A percentile compares a stretch with the other conserved stretches of the same genome.
Evolutionary conservation across 2,113 vertebrate genomes (phyloP).

Genomic region (Callipepla californica): DNA sequence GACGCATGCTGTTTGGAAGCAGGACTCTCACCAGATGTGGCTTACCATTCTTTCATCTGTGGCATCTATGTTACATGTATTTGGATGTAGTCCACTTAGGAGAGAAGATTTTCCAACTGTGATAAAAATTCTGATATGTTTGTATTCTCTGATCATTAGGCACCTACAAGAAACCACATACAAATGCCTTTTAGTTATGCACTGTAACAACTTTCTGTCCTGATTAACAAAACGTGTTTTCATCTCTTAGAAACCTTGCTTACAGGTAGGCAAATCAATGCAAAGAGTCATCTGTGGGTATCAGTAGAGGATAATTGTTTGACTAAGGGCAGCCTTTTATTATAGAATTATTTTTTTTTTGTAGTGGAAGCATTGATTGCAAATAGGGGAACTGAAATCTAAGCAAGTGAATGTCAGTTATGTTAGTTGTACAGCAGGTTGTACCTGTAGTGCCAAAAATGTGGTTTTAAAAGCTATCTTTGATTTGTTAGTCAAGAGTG

Average conservation of each 20-base stretch:
- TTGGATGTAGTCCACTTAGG: neutral
- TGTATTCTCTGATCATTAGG: neutral
- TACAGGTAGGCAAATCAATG: slow-evolving; percentile 57
- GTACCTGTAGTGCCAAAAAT: neutral
- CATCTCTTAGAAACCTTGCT: slow-evolving; percentile 1
- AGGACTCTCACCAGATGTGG: neutral
- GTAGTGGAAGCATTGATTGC: neutral
- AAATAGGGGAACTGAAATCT: neutral
- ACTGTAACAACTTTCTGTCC: neutral
- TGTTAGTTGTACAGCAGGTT: neutral
- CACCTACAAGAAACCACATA: slow-evolving; percentile 6
- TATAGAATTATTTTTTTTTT: neutral
- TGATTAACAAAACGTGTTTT: neutral
- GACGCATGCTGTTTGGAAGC: neutral
- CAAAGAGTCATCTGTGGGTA: neutral
- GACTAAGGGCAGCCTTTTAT: slow-evolving; percentile 14
- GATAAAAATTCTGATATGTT: neutral
- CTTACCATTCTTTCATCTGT: neutral
- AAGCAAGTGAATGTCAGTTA: slow-evolving; percentile 59
- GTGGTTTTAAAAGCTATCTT: neutral
- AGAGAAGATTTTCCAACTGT: neutral
- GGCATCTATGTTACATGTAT: neutral
- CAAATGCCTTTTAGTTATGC: neutral
- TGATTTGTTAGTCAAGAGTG: slow-evolving; percentile 17
- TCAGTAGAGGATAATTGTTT: neutral